Conservation (phyloP, 1,140 invertebrate genomes). For the Neodiprion lecontei region DNA sequence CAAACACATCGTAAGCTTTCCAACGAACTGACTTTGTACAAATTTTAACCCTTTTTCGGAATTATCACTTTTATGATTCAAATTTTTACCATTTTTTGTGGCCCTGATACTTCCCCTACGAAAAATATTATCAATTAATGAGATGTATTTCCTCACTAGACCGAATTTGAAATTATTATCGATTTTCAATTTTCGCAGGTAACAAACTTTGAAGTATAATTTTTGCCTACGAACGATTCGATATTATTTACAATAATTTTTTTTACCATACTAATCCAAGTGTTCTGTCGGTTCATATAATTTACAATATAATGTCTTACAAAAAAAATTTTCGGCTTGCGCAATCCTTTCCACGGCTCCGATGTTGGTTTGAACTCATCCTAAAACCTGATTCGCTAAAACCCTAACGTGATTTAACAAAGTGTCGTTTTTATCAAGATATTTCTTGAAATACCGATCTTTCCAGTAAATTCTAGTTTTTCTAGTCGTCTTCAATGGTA, state of each 20-base stretch:
- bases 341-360: background rate
- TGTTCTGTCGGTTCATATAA: no score
- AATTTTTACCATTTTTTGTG: background rate
- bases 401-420: no score
- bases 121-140: background rate
- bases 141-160: no score
- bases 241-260: no score
- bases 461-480: background rate
- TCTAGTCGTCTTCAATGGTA: no score
- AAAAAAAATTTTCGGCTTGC: background rate
- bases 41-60: background rate
- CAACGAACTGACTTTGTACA: background rate
- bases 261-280: no score
- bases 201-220: no score
- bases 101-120: background rate
- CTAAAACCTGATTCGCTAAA: background rate
- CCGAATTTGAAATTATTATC: no score
- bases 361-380: background rate
- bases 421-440: background rate
- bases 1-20: background rate
- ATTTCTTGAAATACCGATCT: constrained; percentile 23
- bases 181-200: no score
- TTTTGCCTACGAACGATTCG: no score
- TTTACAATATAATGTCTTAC: no score
- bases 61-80: background rate